Percentiles rank a stretch among this genome's conserved stretches.
Conservation (phyloP, 2,888 invertebrate genomes). For the Yponomeuta sedellus region DNA sequence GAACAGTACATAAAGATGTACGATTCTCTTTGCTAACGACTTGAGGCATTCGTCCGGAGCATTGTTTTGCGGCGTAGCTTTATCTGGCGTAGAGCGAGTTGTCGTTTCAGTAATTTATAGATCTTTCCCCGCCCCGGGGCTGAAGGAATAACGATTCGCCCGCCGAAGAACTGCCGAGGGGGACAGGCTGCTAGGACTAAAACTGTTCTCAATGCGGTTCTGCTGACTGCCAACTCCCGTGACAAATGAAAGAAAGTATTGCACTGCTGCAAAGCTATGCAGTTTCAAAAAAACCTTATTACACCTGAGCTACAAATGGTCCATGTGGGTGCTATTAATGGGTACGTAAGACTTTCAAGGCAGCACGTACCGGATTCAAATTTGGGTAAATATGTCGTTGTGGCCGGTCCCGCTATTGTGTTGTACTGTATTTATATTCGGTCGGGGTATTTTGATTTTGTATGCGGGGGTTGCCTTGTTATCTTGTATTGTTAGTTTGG, state of each 20-base stretch:
- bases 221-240: conserved; percentile 4
- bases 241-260: neutral
- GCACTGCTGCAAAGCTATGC: neutral
- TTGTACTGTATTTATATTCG: conserved; percentile 50
- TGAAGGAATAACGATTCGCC: conserved; percentile 45
- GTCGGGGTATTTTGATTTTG: conserved; percentile 47
- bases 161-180: conserved; percentile 34
- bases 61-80: conserved; percentile 72
- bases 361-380: conserved; percentile 62
- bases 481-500: conserved; percentile 39
- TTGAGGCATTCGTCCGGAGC: conserved; percentile 58
- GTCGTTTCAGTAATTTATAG: conserved; percentile 73
- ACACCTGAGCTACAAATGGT: conserved; percentile 4
- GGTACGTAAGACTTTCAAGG: conserved; percentile 64
- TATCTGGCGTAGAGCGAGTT: conserved; percentile 71
- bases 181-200: conserved; percentile 6
- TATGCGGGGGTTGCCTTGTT: conserved; percentile 40
- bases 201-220: conserved; percentile 15
- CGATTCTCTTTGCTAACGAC: conserved; percentile 59
- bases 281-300: conserved; percentile 3
- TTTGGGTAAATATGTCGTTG: conserved; percentile 61
- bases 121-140: conserved; percentile 66
- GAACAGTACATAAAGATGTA: conserved; percentile 67
- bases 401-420: conserved; percentile 47
- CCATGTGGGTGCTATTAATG: conserved; percentile 55